Base-by-base conservation (phyloP, 1,140 invertebrate genomes). In the Pomacea maculata region DNA sequence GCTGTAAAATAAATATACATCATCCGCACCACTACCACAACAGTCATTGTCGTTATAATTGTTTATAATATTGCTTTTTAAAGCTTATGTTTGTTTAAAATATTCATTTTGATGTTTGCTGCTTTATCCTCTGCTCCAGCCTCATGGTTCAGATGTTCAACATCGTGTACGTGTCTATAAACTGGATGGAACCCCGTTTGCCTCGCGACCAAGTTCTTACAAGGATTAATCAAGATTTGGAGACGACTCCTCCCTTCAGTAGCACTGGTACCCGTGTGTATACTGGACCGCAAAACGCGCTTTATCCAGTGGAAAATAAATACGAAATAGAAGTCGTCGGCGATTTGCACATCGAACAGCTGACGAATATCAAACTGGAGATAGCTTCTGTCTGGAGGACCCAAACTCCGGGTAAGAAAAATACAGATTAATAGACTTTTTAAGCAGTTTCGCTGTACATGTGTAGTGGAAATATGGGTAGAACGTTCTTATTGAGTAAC, bases 251-350 rank as follows among this genome's bases (percentile, higher is more conserved):
- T 12, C 80, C 80, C 7, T 81, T 81, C 55, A 45, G 25, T 12
- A 52, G 63, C 5, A 25, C 17, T 17, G 74, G 75, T 10, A 75
- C 55, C 65, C 73, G 63, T 14, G 80, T 81, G 4, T 81, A 81
- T 45, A 12, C 52, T 9, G 80, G 80, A 29, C 74, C 65, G 8
- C 17, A n/a, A n/a, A 52, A 76, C 34, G n/a, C 7, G n/a, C 80
- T 81, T 3, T 34, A 70, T n/a, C 64, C 25, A n/a, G 12, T 81
- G 17, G 68, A 77, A n/a, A n/a, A 77, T 55, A 67, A 74, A n/a
- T 81, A 71, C 67, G 71, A 15, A 1, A 10, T 77, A 54, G 65
- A 77, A 29, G 74, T 81, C 54, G 63, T 75, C 52, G 80, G 80
- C 6, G 75, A 71, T 45, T 19, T 81, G 54, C 25, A 52, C 3